These are phyloP conservation scores for Vanessa cardui DNA, from an alignment of 2,888 invertebrate species.

Conservation along the genomic window DNA sequence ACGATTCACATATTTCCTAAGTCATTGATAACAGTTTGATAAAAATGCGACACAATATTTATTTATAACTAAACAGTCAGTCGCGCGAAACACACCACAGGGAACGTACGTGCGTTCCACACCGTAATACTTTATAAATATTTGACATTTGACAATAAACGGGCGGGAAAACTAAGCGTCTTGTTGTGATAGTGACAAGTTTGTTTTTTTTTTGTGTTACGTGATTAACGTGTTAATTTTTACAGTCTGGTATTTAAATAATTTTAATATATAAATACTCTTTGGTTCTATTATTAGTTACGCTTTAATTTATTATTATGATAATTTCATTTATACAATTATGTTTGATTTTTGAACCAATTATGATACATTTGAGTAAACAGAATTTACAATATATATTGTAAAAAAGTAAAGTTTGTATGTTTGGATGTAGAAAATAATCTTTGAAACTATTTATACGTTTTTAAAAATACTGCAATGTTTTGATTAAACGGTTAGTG, in stretches of 20 bases:
- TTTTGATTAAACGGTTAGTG: too few relatives aligned
- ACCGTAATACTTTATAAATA: neutral
- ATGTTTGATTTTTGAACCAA: too few relatives aligned
- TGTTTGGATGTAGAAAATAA: too few relatives aligned
- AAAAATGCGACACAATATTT: neutral
- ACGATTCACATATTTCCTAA: neutral
- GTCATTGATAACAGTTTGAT: constrained; percentile 2
- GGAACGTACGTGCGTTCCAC: neutral
- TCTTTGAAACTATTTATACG: too few relatives aligned
- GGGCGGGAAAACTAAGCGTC: neutral
- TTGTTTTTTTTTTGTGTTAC: neutral
- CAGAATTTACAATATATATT: too few relatives aligned
- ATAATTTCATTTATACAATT: too few relatives aligned
- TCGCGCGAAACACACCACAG: neutral
- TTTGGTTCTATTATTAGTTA: neutral
- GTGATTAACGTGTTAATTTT: neutral
- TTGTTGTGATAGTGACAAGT: neutral
- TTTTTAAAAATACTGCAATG: too few relatives aligned
- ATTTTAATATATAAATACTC: constrained; percentile 1
- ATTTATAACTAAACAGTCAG: constrained; percentile 1
- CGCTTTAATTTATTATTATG: neutral
- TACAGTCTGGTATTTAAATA: neutral
- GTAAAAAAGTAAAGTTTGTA: too few relatives aligned
- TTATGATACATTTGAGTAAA: too few relatives aligned
- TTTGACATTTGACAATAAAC: neutral